A percentile compares a stretch with the other conserved stretches of the same genome.
Conservation (phyloP, 2,888 invertebrate genomes). For the Pyrgus malvae region DNA sequence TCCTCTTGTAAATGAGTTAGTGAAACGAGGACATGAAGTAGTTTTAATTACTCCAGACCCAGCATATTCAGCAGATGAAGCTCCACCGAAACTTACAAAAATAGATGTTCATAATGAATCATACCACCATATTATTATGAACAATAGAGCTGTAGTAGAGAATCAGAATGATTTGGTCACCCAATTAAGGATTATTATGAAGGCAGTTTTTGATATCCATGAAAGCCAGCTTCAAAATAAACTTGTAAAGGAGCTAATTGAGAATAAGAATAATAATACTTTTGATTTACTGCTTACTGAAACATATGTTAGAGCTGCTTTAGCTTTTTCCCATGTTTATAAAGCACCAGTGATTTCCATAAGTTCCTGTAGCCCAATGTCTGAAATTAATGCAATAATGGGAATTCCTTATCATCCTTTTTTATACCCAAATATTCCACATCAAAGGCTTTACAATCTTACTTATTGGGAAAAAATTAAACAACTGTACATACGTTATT, state of each 20-base stretch:
- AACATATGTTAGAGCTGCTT: slow-evolving; percentile 16
- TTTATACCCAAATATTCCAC: slow-evolving; percentile 29
- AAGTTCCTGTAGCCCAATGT: slow-evolving; percentile 32
- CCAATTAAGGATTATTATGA: slow-evolving; percentile 8
- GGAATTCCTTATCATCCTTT: slow-evolving; percentile 34
- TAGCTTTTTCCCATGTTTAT: slow-evolving; percentile 31
- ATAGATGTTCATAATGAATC: slow-evolving; percentile 52
- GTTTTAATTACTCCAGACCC: slow-evolving; percentile 65
- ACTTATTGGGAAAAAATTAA: slow-evolving; percentile 35
- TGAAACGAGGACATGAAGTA: slow-evolving; percentile 66
- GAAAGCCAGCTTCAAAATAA: slow-evolving; percentile 34
- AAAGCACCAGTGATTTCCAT: slow-evolving; percentile 34
- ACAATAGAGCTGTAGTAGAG: not conserved
- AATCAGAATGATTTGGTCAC: slow-evolving; percentile 14
- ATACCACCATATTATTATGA: slow-evolving; percentile 38
- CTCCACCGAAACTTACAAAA: slow-evolving; percentile 57
- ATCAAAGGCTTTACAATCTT: slow-evolving; percentile 32
- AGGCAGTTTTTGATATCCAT: slow-evolving; percentile 17
- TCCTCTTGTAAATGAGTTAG: slow-evolving; percentile 58
- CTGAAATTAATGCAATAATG: slow-evolving; percentile 25
- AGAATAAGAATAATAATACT: slow-evolving; percentile 27
- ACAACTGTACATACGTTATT: slow-evolving; percentile 20
- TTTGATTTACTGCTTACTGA: slow-evolving; percentile 35
- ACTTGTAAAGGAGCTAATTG: slow-evolving; percentile 31
- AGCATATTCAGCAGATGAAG: slow-evolving; percentile 43